These are phyloP conservation scores for Cyrtonyx montezumae DNA, from an alignment of 2,113 vertebrate genomes.

Conservation along the genomic window DNA sequence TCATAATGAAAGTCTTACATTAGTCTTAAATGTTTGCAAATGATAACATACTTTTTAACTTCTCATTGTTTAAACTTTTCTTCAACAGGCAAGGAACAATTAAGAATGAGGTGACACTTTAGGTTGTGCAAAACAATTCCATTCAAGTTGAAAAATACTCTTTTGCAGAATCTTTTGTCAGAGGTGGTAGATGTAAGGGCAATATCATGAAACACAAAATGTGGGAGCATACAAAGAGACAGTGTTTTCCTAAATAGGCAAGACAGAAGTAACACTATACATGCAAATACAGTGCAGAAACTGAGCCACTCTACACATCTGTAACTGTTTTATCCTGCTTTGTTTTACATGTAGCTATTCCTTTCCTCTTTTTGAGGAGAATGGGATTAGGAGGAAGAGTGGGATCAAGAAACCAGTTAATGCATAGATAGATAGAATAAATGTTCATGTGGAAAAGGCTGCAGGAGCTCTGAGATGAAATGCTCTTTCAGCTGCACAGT, in stretches of 20 bases:
- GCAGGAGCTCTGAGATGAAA: not conserved
- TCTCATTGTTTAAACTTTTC: not conserved
- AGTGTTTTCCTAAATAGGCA: conserved; percentile 4
- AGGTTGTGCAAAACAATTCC: conserved; percentile 29
- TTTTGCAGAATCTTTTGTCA: not conserved
- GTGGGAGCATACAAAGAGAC: not conserved
- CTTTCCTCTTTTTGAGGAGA: not conserved
- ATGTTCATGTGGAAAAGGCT: not conserved
- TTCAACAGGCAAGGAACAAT: not conserved
- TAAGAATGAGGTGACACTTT: conserved; percentile 22
- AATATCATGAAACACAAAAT: conserved; percentile 31
- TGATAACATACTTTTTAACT: fast-evolving
- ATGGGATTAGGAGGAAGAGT: not conserved
- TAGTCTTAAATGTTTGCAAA: not conserved
- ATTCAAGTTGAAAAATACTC: conserved; percentile 53
- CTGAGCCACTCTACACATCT: not conserved
- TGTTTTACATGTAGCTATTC: not conserved
- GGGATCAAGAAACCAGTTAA: not conserved
- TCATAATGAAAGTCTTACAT: not conserved
- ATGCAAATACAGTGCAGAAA: not conserved
- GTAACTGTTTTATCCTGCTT: not conserved
- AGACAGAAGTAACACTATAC: not conserved
- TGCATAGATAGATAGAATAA: not conserved
- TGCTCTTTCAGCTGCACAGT: not conserved
- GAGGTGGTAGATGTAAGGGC: not conserved